phyloP scores from a whole-genome alignment of 2,797 vertebrate genomes.

The Schizopygopsis pylzovi region DNA sequence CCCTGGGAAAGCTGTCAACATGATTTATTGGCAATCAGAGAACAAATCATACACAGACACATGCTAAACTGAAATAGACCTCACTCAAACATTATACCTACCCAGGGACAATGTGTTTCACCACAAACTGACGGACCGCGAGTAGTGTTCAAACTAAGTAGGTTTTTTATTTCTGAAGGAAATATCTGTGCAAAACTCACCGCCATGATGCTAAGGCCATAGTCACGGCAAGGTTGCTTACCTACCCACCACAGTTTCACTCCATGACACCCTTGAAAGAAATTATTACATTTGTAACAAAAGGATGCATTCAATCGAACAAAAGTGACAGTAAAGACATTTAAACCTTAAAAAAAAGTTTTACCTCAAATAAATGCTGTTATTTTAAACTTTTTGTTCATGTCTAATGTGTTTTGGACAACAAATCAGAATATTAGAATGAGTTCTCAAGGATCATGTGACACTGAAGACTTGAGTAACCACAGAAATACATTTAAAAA shows the following conservation, averaged over 20 bases:
- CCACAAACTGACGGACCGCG: background rate
- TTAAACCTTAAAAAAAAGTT: too few species aligned
- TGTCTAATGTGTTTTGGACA: background rate
- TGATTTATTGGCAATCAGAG: conserved; percentile 13
- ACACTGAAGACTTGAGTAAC: background rate
- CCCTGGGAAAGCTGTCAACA: conserved; percentile 8
- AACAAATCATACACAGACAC: conserved; percentile 11
- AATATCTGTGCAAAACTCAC: background rate
- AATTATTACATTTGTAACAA: background rate
- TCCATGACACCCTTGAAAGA: background rate
- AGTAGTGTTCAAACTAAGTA: background rate
- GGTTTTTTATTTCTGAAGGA: background rate
- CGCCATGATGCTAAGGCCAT: background rate
- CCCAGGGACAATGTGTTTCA: background rate
- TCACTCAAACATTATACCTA: background rate
- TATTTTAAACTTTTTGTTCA: background rate
- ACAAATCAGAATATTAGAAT: background rate
- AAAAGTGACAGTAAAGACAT: background rate
- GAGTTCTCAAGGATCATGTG: background rate
- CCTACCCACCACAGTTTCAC: background rate
- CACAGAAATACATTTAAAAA: background rate
- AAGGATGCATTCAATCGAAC: background rate
- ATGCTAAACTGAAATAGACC: conserved; percentile 29
- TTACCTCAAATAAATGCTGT: background rate
- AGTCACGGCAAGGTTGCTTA: background rate